Evolutionary conservation across 2,888 invertebrate genomes (phyloP), one percentile per base, ranked within the genome.

Genomic region (Ariolimax columbianus): DNA sequence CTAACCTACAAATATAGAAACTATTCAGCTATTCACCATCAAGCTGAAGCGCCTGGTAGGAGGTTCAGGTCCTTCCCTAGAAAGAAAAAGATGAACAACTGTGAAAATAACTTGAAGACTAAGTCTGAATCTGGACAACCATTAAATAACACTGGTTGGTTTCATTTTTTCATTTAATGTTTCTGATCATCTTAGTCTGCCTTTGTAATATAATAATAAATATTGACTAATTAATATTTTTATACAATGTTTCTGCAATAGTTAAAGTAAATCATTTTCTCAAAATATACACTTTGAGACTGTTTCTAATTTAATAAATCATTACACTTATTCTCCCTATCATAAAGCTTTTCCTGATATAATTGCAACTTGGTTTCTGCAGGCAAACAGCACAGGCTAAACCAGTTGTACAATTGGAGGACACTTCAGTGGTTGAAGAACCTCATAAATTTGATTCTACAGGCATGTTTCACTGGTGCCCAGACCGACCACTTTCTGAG

Each of bases 381-480:
- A 78, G 78, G 63, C 78, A 43, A 19, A 30, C 78, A 78, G 47
- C 78, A 40, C 59, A 78, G 38, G 63, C 59, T 30, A 59, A 78
- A 40, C 38, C 78, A 14, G 63, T 26, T 19, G 33, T 43, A 43
- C 73, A 51, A 14, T 30, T 51, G 30, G 73, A 72, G 17, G 73
- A 73, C 43, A 72, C 40, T 40, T 63, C 63, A n/a, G 43, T 75
- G 43, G 33, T 33, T 40, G 92, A 91, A 47, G 92, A 93, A 77
- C 92, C 91, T 14, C 84, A 92, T 1, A 93, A 90, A 86, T 94
- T 99, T 95, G 99, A 99, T 95, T 98, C 98, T 91, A 99, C 99
- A 89, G 99, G 99, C 90, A 99, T 99, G 99, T 99, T 99, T 95
- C 99, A 99, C 94, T 99, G 99, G 99, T 98, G 98, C 94, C 98